Base-by-base conservation (phyloP, 2,113 vertebrate species). In the Xiphorhynchus elegans region DNA sequence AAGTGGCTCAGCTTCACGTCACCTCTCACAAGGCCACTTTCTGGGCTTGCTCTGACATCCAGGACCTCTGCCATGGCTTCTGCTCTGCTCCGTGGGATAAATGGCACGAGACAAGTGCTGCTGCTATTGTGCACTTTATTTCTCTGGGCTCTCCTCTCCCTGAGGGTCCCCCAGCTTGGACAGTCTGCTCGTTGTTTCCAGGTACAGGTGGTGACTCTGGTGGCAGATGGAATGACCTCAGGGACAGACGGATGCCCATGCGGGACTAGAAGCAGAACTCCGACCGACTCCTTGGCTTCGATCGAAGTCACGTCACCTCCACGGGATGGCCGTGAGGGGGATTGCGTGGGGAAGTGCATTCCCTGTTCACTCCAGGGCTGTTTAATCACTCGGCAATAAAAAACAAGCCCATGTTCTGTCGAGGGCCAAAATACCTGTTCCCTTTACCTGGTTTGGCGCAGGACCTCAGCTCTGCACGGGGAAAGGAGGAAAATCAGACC, bases 101-200 rank as follows among this genome's bases (percentile, higher is more conserved):
- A 95, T 0, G 47, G 10, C 7, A 42, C 2, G 52, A 93, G 70
- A 85, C 92, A 8, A 7, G 59, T 52, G 58, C 67, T 87, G 92
- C 90, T 95, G 95, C 96, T 93, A 53, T 56, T 19, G 88, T 90
- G 94, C 92, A 83, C 90, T 96, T 94, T 93, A 95, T 95, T 94
- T 64, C 95, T 68, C 42, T 0, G 21, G 86, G 56, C 40, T 82
- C 94, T 42, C 83, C 80, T 47, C 80, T 39, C 55, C 3, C 37
- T 3, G 56, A 89, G 93, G 89, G 44, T 55, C 44, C 78, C 92
- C 23, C 47, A 26, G 83, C 3, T 24, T 9, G 28, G 62, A 56
- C 69, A 47, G 69, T 4, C 84, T 84, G 93, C 66, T 10, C 12
- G 0, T 3, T 1, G 53, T 11, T 82, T 21, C 81, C 69, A 35